These are phyloP conservation scores for Drosophila subquinaria DNA, from an alignment of 2,888 invertebrate species.

Conservation along the genomic window DNA sequence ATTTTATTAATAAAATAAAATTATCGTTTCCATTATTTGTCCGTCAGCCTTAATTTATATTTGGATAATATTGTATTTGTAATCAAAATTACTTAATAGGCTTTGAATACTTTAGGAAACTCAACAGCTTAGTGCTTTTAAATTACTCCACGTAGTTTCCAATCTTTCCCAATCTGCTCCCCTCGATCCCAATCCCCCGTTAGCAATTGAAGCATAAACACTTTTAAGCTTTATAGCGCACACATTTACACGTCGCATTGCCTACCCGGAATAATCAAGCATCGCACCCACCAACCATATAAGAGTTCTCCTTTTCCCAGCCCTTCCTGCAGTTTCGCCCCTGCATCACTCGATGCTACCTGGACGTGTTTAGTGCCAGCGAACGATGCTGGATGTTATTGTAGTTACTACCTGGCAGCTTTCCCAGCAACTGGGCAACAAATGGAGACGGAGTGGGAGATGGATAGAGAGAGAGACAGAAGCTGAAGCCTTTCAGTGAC, in stretches of 20 bases:
- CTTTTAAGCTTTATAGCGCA: conserved; percentile 72
- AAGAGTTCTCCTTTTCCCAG: conserved; percentile 30
- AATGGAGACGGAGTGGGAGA: not conserved
- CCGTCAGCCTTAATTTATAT: too few species aligned
- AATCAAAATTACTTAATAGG: not conserved
- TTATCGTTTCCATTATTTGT: too few species aligned
- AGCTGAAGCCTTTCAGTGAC: conserved; percentile 51
- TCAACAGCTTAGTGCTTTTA: conserved; percentile 30
- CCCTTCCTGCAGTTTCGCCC: conserved; percentile 10
- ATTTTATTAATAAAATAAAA: too few species aligned
- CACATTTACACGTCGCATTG: conserved; percentile 76
- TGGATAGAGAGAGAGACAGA: not conserved
- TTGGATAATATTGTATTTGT: too few species aligned
- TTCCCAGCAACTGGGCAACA: conserved; percentile 23
- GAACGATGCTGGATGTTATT: conserved; percentile 68
- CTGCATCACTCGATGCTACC: not conserved
- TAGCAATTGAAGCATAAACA: conserved; percentile 68
- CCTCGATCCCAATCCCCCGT: not conserved
- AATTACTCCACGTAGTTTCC: conserved; percentile 25
- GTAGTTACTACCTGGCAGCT: conserved; percentile 70
- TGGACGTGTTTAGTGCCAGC: conserved; percentile 71
- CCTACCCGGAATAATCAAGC: conserved; percentile 46
- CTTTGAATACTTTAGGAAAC: not conserved
- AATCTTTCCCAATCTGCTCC: conserved; percentile 3
- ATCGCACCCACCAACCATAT: conserved; percentile 15